Percentiles rank a stretch among this genome's conserved stretches.
These are phyloP conservation scores for Liasis olivaceus DNA, from an alignment of 2,797 vertebrate species.

Conservation along the genomic window DNA sequence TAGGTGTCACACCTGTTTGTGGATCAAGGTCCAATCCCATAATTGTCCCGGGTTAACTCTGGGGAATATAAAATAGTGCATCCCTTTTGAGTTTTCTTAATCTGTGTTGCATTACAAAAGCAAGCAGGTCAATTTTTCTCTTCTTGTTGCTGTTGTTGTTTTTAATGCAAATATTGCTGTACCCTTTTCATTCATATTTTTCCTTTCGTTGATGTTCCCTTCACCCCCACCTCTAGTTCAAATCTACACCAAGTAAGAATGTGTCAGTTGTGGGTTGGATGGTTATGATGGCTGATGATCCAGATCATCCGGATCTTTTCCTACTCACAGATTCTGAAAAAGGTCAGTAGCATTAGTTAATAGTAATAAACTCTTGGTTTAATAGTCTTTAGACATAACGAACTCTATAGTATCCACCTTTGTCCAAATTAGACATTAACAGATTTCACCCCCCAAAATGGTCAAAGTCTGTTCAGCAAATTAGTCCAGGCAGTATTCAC, in stretches of 20 bases:
- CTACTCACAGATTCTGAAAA: slow-evolving; percentile 94
- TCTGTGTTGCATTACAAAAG: not conserved
- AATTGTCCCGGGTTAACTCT: not conserved
- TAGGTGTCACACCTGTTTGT: not conserved
- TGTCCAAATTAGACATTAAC: not conserved
- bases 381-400: not conserved
- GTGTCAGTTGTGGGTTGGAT: slow-evolving; percentile 93
- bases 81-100: not conserved
- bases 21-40: not conserved
- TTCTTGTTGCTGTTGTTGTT: not conserved
- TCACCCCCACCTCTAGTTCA: slow-evolving; percentile 81
- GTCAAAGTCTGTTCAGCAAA: not conserved
- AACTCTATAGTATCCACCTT: not conserved
- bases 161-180: not conserved
- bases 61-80: not conserved
- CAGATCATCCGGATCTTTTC: slow-evolving; percentile 94
- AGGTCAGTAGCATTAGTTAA: slow-evolving; percentile 74
- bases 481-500: not conserved
- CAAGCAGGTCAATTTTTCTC: not conserved
- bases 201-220: not conserved
- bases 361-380: not conserved
- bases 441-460: not conserved
- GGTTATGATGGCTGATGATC: slow-evolving; percentile 98
- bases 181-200: not conserved
- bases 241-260: slow-evolving; percentile 91